A percentile compares a stretch with the other conserved stretches of the same genome.
These are phyloP conservation scores for Diaperis boleti DNA, from an alignment of 2,888 invertebrate genomes.

Conservation along the genomic window DNA sequence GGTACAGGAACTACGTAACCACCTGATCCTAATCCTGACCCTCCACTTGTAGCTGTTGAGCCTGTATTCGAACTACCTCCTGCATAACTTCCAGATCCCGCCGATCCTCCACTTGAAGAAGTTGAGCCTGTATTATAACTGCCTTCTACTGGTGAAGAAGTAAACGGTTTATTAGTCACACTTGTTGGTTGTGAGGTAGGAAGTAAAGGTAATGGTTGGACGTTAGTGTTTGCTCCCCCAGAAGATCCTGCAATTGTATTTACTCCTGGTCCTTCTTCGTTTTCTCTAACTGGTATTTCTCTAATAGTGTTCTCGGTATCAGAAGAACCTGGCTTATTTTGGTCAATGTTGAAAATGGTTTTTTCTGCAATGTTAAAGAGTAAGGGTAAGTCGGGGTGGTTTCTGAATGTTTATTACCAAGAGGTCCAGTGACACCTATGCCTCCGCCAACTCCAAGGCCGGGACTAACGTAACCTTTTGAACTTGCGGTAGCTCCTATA, in stretches of 20 bases:
- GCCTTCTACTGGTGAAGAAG: not conserved
- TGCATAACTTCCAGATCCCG: not conserved
- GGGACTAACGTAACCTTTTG: not conserved
- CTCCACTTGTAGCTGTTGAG: not conserved
- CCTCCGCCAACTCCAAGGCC: conserved; percentile 4
- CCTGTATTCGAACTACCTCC: not conserved
- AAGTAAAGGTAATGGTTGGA: not conserved
- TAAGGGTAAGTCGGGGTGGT: not conserved
- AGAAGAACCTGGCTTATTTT: conserved; percentile 1
- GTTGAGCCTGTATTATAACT: not conserved
- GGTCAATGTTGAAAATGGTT: too few relatives aligned
- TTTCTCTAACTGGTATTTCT: conserved; percentile 13
- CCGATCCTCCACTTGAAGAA: not conserved
- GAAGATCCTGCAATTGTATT: conserved; percentile 7
- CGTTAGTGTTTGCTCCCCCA: not conserved
- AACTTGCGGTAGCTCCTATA: not conserved
- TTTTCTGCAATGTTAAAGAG: too few relatives aligned
- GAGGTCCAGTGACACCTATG: conserved; percentile 1
- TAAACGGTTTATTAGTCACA: too few relatives aligned
- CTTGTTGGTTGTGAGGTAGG: not conserved
- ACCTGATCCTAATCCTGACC: not conserved
- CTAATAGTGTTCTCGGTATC: not conserved
- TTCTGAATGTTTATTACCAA: not conserved
- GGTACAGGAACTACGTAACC: too few relatives aligned
- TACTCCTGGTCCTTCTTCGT: not conserved